Conservation (phyloP, 1,140 invertebrate species). For the Ips nitidus region DNA sequence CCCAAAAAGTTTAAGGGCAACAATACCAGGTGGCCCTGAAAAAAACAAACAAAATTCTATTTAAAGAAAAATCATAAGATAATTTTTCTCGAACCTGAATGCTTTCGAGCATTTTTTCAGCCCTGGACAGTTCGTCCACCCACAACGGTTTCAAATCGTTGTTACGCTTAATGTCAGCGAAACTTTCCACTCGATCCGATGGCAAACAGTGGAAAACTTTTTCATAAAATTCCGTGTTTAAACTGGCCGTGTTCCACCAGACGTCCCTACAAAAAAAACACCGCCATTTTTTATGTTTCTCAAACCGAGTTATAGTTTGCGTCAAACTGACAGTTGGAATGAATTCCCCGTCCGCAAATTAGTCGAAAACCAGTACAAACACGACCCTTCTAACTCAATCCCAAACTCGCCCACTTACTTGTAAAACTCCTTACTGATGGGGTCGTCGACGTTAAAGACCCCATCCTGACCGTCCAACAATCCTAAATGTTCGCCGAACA, state of each 20-base stretch:
- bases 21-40: conserved; percentile 80
- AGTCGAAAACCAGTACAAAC: too few species aligned
- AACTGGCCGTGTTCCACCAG: conserved; percentile 75
- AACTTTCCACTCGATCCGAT: conserved; percentile 73
- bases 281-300: too few species aligned
- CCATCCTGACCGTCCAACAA: conserved; percentile 52
- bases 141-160: conserved; percentile 67
- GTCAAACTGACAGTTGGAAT: background rate
- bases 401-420: conserved; percentile 13
- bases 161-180: conserved; percentile 72
- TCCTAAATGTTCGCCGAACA: conserved; percentile 89
- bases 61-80: background rate
- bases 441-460: conserved; percentile 69
- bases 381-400: background rate
- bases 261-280: conserved; percentile 57
- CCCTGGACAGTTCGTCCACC: conserved; percentile 66
- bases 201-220: conserved; percentile 87
- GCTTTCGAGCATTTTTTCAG: conserved; percentile 68
- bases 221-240: conserved; percentile 86
- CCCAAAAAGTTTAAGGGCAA: conserved; percentile 84
- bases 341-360: too few species aligned
- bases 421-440: conserved; percentile 76
- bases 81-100: conserved; percentile 60
- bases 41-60: conserved; percentile 1
- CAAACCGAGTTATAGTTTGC: background rate